Percentiles rank a stretch among this genome's conserved stretches.
These are phyloP conservation scores for Petrolisthes cinctipes DNA, from an alignment of 2,888 invertebrate species.

Conservation along the genomic window DNA sequence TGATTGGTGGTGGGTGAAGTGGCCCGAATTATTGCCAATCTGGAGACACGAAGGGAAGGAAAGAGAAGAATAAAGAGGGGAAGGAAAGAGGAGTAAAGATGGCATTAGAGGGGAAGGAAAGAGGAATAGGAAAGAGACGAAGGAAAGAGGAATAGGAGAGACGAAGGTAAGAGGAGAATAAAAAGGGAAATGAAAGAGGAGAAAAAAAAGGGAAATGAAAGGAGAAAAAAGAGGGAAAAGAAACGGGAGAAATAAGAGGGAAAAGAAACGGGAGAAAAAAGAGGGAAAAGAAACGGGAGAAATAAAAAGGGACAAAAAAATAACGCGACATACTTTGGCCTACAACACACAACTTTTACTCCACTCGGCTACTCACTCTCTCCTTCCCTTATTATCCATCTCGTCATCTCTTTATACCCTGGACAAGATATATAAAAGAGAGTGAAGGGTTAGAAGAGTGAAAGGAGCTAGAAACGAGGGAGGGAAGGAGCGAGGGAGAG, in stretches of 20 bases:
- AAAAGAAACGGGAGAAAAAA: conserved; percentile 5
- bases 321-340: too few relatives aligned
- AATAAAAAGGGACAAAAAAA: too few relatives aligned
- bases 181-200: background rate
- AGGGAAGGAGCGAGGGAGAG: background rate
- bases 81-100: background rate
- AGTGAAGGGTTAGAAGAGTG: background rate
- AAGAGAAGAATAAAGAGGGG: background rate
- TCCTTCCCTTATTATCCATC: too few relatives aligned
- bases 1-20: too few relatives aligned
- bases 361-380: too few relatives aligned
- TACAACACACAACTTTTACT: too few relatives aligned
- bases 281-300: background rate
- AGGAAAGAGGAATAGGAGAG: background rate
- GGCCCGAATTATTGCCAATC: background rate
- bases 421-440: background rate
- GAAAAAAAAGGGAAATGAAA: background rate
- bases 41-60: background rate
- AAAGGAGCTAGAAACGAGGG: background rate
- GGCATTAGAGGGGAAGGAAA: background rate
- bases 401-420: too few relatives aligned
- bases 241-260: conserved; percentile 4
- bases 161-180: too few relatives aligned
- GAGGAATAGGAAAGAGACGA: background rate
- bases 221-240: background rate